Evolutionary conservation across 2,888 invertebrate genomes (phyloP).

Genomic region (Zygogramma bicolorata): DNA sequence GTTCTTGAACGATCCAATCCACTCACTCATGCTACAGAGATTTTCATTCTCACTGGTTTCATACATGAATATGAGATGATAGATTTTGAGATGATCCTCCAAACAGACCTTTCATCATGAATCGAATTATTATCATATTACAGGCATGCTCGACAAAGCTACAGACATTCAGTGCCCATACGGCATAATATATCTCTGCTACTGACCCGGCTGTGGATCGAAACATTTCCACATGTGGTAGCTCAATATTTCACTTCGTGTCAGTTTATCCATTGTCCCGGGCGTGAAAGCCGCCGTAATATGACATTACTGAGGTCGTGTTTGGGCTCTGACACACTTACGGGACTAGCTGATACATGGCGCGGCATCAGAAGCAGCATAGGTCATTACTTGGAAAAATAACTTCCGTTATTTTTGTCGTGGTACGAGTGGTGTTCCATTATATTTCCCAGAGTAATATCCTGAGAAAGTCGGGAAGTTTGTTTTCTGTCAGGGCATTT

Average conservation of each 20-base stretch:
- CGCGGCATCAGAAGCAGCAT: not conserved
- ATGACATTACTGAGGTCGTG: not conserved
- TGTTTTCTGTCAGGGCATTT: not conserved
- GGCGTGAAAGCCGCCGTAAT: not conserved
- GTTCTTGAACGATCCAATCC: too few species aligned
- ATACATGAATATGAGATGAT: too few species aligned
- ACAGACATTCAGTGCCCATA: not conserved
- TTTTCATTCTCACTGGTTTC: too few species aligned
- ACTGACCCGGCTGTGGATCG: not conserved
- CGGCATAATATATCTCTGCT: not conserved
- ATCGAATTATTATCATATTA: too few species aligned
- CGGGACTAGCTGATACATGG: not conserved
- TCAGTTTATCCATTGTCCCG: not conserved
- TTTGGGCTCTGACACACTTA: not conserved
- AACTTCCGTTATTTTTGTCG: not conserved
- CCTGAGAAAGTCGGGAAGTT: not conserved
- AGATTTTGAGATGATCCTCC: too few species aligned
- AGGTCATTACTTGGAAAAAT: not conserved
- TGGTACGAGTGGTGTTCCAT: not conserved
- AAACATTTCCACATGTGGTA: slow-evolving; percentile 2
- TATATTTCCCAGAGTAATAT: not conserved
- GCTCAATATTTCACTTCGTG: not conserved
- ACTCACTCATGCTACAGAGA: too few species aligned
- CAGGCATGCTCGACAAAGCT: too few species aligned
- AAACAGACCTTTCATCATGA: too few species aligned